Percentiles rank a stretch among this genome's conserved stretches.
Evolutionary conservation across 2,797 vertebrate species (phyloP).

Genomic region (Betta splendens): DNA sequence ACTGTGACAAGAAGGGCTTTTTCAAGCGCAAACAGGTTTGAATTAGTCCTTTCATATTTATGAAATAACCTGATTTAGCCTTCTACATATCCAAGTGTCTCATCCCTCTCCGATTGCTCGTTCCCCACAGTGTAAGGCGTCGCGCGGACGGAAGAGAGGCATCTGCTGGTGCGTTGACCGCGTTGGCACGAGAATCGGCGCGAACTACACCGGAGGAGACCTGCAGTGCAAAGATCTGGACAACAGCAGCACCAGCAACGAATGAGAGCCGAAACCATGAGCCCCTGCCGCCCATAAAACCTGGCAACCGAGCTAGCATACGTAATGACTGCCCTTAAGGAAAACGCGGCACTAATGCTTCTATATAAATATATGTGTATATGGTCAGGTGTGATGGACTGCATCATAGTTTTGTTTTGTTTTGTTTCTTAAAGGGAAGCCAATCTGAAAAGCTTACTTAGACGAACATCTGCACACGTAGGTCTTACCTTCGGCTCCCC

Average conservation of each 20-base stretch:
- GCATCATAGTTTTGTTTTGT: slow-evolving; percentile 11
- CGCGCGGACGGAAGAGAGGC: slow-evolving; percentile 92
- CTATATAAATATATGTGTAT: slow-evolving; percentile 5
- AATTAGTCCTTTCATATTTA: background rate
- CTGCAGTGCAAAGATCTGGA: slow-evolving; percentile 93
- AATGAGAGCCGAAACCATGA: slow-evolving; percentile 77
- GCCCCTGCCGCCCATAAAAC: slow-evolving; percentile 30
- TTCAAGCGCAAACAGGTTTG: slow-evolving; percentile 98
- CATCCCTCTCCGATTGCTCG: background rate
- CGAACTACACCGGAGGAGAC: slow-evolving; percentile 87
- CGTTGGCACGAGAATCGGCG: slow-evolving; percentile 90
- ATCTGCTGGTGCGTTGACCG: slow-evolving; percentile 99
- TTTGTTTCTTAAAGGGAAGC: slow-evolving; percentile 37
- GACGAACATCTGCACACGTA: slow-evolving; percentile 37
- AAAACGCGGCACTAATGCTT: slow-evolving; percentile 52
- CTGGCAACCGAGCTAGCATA: slow-evolving; percentile 70
- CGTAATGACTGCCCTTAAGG: slow-evolving; percentile 66
- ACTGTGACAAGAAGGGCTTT: slow-evolving; percentile 98
- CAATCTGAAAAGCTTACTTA: slow-evolving; percentile 41
- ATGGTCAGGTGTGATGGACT: slow-evolving; percentile 65
- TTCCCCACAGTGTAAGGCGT: slow-evolving; percentile 90
- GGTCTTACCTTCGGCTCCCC: slow-evolving; percentile 40
- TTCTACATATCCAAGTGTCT: background rate
- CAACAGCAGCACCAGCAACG: slow-evolving; percentile 82
- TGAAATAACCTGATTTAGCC: too few species aligned